Base-by-base conservation (phyloP, 2,797 vertebrate species). In the Gymnopithys bicolor region DNA sequence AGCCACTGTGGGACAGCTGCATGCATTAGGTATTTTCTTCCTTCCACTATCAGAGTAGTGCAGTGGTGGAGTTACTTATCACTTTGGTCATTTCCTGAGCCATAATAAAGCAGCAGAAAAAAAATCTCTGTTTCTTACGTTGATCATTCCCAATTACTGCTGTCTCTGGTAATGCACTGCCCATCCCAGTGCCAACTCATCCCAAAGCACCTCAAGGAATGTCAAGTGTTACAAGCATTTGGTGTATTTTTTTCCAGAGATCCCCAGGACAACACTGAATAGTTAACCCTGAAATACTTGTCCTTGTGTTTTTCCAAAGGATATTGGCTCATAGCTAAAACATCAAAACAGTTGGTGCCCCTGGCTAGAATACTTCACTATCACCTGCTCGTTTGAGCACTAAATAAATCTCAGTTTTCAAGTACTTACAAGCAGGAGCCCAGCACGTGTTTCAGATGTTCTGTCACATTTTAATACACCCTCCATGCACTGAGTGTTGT, bases 351-450 rank as follows among this genome's bases (percentile, higher is more conserved):
- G 58, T 76, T 73, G 48, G 79, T 86, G 95, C 95, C 94, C 63
- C 94, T 93, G 96, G 95, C 95, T 94, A 96, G 55, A 96, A 96
- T 87, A 88, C 30, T 94, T 95, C 85, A 82, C 85, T 88, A 82
- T 96, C 95, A 97, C 95, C 94, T 96, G 95, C 76, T 95, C 9
- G 2, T 52, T 94, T 1, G 0, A 96, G 68, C 89, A 90, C 89
- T 93, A 93, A 94, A 96, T 95, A 96, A 97, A 94, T 93, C 87
- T 96, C 76, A 70, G 51, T 92, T 94, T 96, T 96, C 96, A 96
- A 96, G 95, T 94, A 79, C 94, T 93, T 90, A 96, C 92, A 96
- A 96, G 96, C 41, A 95, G 35, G 63, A 93, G 93, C 84, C 80
- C 87, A 97, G 91, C 92, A 96, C 71, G 10, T 96, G 94, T 91